Evolutionary conservation across 2,888 invertebrate genomes (phyloP).

Genomic region (Mythimna vitellina): DNA sequence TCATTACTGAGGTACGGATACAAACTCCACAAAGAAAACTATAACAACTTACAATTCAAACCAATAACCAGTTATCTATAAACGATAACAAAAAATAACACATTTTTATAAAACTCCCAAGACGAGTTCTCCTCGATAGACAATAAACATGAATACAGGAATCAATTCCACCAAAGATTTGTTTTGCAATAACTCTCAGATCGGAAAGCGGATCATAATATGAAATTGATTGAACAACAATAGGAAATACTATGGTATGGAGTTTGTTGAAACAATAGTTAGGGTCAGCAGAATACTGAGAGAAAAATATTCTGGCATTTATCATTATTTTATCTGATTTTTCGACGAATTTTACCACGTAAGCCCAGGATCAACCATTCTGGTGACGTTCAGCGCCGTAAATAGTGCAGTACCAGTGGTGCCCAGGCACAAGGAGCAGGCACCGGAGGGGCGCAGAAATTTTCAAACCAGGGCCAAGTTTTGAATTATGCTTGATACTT

Average conservation of each 20-base stretch:
- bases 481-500: too few species aligned
- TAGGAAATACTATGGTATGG: constrained; percentile 9
- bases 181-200: constrained; percentile 56
- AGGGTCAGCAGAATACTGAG: constrained; percentile 3
- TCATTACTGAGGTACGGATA: neutral
- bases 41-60: constrained; percentile 20
- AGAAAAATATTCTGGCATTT: too few species aligned
- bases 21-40: constrained; percentile 5
- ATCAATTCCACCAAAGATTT: constrained; percentile 62
- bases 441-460: too few species aligned
- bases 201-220: constrained; percentile 49
- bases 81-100: constrained; percentile 21
- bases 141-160: constrained; percentile 59
- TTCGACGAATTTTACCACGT: too few species aligned
- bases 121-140: constrained; percentile 37
- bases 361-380: too few species aligned
- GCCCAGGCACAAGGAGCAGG: too few species aligned
- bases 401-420: too few species aligned
- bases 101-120: constrained; percentile 21
- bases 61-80: constrained; percentile 34
- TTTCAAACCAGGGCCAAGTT: too few species aligned
- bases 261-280: constrained; percentile 12
- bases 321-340: too few species aligned
- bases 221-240: constrained; percentile 55
- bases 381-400: too few species aligned